These are phyloP conservation scores for Rousettus leschenaultii DNA, from an alignment of 2,113 vertebrate species.

Conservation along the genomic window DNA sequence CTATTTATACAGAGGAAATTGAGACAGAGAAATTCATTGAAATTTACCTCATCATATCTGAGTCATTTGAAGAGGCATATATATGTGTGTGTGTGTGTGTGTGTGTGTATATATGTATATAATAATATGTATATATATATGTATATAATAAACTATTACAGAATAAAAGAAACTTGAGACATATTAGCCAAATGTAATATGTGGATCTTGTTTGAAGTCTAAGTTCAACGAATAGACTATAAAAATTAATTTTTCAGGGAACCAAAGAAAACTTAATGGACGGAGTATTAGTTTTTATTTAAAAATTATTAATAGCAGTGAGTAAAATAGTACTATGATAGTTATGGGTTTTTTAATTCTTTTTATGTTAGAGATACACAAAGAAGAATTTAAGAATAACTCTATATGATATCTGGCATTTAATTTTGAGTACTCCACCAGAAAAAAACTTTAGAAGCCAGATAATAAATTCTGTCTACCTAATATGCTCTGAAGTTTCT, in stretches of 20 bases:
- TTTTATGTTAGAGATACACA: not conserved
- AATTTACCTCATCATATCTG: not conserved
- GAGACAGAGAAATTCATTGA: not conserved
- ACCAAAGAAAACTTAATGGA: not conserved
- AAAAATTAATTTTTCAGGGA: constrained; percentile 23
- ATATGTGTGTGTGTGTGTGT: no score
- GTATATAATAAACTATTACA: not conserved
- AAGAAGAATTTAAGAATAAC: not conserved
- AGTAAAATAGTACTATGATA: not conserved
- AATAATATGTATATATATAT: no score
- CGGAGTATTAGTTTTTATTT: not conserved
- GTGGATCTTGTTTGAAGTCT: not conserved
- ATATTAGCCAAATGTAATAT: not conserved
- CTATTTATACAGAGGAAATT: not conserved
- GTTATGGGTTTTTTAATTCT: not conserved
- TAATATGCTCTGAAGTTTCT: not conserved
- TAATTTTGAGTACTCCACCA: not conserved
- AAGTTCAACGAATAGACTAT: not conserved
- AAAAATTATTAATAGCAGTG: not conserved
- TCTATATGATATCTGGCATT: not conserved
- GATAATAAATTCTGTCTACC: not conserved
- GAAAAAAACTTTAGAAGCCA: not conserved
- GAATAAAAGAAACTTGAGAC: not conserved
- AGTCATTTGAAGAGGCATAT: not conserved
- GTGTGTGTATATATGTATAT: no score